These are phyloP conservation scores for Hoplodrina blanda DNA, from an alignment of 2,888 invertebrate genomes.

Conservation along the genomic window DNA sequence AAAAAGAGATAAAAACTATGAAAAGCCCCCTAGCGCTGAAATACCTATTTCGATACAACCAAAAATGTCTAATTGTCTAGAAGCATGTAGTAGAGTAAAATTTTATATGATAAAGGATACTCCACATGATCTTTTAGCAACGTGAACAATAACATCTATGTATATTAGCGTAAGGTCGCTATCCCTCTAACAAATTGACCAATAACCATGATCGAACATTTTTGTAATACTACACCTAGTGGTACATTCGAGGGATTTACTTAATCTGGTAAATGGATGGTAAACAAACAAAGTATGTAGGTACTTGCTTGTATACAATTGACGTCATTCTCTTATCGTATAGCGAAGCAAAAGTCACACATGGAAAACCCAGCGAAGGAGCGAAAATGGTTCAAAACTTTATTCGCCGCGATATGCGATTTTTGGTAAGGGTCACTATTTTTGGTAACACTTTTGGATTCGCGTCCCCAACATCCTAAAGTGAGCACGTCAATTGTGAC, in stretches of 20 bases:
- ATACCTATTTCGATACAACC: too few relatives aligned
- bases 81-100: too few relatives aligned
- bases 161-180: not conserved
- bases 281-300: conserved; percentile 13
- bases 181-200: conserved; percentile 16
- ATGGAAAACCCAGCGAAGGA: not conserved
- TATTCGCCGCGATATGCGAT: not conserved
- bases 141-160: not conserved
- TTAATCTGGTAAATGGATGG: conserved; percentile 48
- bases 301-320: conserved; percentile 3
- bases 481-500: too few relatives aligned
- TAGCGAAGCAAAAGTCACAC: not conserved
- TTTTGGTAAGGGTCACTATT: not conserved
- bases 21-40: too few relatives aligned
- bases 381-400: not conserved
- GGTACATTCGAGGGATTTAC: conserved; percentile 19
- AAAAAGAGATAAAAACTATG: too few relatives aligned
- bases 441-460: too few relatives aligned
- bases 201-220: conserved; percentile 7
- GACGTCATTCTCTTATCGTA: conserved; percentile 46
- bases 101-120: too few relatives aligned
- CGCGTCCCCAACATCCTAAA: too few relatives aligned
- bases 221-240: not conserved
- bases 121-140: too few relatives aligned
- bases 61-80: too few relatives aligned